These are phyloP conservation scores for Sabatieria punctata DNA, from an alignment of 2,888 invertebrate species.

Conservation along the genomic window DNA sequence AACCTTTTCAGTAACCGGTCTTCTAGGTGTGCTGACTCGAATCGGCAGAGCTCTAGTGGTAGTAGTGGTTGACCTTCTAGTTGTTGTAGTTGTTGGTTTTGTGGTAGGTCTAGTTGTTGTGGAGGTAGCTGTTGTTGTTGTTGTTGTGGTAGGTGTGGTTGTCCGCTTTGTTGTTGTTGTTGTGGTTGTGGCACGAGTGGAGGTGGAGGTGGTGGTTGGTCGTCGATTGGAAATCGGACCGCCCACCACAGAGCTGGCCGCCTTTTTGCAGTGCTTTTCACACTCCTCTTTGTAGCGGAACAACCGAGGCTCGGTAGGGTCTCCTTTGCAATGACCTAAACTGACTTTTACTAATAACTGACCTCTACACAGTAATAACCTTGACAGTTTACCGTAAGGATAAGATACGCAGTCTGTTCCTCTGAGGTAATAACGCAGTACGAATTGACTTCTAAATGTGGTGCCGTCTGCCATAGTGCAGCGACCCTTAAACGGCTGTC, in stretches of 20 bases:
- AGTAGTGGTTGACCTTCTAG: not conserved
- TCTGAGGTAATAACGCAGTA: constrained; percentile 26
- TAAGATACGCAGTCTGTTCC: constrained; percentile 29
- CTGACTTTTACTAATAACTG: not conserved
- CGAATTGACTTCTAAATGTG: constrained; percentile 24
- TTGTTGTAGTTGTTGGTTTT: not conserved
- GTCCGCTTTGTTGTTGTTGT: not conserved
- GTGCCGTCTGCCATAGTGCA: constrained; percentile 1
- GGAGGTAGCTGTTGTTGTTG: not conserved
- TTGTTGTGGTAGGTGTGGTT: not conserved
- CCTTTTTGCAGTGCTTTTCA: constrained; percentile 24
- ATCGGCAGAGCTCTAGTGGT: too few species aligned
- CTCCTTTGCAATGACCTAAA: constrained; percentile 26
- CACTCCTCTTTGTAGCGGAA: constrained; percentile 31
- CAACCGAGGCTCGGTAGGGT: constrained; percentile 25
- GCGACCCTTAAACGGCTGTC: constrained; percentile 26
- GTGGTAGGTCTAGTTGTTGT: not conserved
- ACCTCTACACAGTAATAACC: not conserved
- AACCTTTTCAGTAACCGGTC: too few species aligned
- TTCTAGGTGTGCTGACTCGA: too few species aligned
- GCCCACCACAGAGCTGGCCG: not conserved
- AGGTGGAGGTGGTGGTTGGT: not conserved
- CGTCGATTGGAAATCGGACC: too few species aligned
- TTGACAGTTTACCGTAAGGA: constrained; percentile 21
- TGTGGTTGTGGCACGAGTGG: not conserved